A percentile compares a stretch with the other conserved stretches of the same genome.
phyloP scores from a whole-genome alignment of 1,140 invertebrate species.

The Drosophila miranda region DNA sequence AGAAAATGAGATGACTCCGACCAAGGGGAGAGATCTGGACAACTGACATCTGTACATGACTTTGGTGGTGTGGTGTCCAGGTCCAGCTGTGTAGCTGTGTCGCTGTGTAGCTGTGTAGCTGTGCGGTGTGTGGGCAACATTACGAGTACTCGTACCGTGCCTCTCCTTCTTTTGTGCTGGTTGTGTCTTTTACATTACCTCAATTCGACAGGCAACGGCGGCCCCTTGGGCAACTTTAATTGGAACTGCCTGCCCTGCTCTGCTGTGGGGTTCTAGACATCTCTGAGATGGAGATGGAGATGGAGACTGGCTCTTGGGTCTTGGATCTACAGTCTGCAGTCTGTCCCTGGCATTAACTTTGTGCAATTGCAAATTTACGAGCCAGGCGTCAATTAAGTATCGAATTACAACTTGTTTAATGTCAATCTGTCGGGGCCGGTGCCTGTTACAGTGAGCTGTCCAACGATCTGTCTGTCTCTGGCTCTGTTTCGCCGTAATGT shows the following conservation, averaged over 20 bases:
- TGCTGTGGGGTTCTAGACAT: neutral
- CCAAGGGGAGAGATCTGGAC: neutral
- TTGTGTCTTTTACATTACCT: conserved; percentile 70
- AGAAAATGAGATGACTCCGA: too few species aligned
- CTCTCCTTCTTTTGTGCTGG: conserved; percentile 3
- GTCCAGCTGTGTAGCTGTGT: conserved; percentile 36
- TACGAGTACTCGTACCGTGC: conserved; percentile 4
- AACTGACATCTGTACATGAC: conserved; percentile 35
- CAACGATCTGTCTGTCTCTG: conserved; percentile 24
- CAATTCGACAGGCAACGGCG: conserved; percentile 73
- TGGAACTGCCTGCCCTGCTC: conserved; percentile 54
- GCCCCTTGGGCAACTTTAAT: conserved; percentile 78
- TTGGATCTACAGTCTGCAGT: neutral
- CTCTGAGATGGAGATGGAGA: neutral
- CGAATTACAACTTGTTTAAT: conserved; percentile 82
- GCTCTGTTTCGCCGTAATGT: conserved; percentile 29
- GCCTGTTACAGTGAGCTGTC: conserved; percentile 48
- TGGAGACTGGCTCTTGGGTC: conserved; percentile 7
- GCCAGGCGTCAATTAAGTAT: conserved; percentile 82
- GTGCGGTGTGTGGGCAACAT: conserved; percentile 50
- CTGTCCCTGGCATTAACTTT: conserved; percentile 30
- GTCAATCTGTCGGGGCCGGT: conserved; percentile 74
- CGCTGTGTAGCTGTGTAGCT: neutral
- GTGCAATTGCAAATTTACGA: conserved; percentile 82
- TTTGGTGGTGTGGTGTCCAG: conserved; percentile 22